Evolutionary conservation across 1,140 invertebrate species (phyloP), one percentile per base, ranked within the genome.

Genomic region (Macrosteles quadrilineatus): DNA sequence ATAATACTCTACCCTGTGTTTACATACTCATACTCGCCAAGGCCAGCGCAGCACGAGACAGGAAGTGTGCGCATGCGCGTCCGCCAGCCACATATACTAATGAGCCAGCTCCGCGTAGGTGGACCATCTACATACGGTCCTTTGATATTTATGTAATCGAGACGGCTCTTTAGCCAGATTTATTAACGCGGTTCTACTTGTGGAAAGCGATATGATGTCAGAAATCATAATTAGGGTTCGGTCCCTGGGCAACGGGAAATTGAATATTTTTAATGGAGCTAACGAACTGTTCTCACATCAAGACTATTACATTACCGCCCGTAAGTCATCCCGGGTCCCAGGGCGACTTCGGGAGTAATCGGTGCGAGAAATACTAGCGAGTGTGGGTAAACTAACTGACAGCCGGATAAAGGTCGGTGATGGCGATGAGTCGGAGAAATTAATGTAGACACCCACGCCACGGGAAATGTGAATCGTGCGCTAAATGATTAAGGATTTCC

Each of bases 161-260:
- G 55, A 25, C 9, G 23, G 55, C 55, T 59, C 21, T 59, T 59
- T 59, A 59, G 55, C 27, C 25, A 59, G 55, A 59, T 59, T 59
- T 59, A 59, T 59, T 59, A 59, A 30, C 55, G 55, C 27, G 55
- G 55, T 4, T 23, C 55, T 27, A 25, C 47, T 50, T 50, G n/a
- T 11, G 23, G 55, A 59, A 30, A 59, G 55, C 25, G 55, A 59
- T 59, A 59, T 59, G 23, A 29, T 30, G 55, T 59, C 55, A 59
- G 55, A 59, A 59, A 59, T 59, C 55, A 59, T 59, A 59, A 59
- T 59, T 59, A 59, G 55, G 55, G 55, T n/a, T n/a, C n/a, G n/a
- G 9, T 59, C 55, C 55, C 27, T 59, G 55, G 55, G 55, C 55
- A 30, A 59, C 27, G 2, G 4, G 55, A 59, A 59, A 59, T 59